Conservation (phyloP, 2,113 vertebrate species). For the Silurus asotus region DNA sequence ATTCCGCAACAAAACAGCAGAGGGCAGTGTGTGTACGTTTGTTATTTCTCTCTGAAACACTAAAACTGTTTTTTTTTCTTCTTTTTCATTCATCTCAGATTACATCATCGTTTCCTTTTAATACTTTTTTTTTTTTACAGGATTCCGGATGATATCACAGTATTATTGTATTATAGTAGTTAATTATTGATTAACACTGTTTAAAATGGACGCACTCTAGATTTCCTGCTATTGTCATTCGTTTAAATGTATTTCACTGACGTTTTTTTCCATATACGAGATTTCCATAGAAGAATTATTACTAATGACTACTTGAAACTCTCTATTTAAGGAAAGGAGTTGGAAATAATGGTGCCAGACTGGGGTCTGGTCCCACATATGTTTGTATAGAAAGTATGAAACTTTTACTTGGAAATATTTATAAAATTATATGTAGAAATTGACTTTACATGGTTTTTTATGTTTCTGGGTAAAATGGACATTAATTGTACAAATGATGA, state of each 20-base stretch:
- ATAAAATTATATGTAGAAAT: not conserved
- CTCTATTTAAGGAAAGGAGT: not conserved
- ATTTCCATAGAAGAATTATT: not conserved
- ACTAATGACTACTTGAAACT: not conserved
- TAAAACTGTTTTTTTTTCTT: not conserved
- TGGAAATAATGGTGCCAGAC: not conserved
- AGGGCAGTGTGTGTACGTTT: constrained; percentile 43
- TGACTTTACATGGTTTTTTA: not conserved
- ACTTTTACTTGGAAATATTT: not conserved
- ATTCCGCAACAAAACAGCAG: constrained; percentile 36
- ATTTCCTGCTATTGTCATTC: constrained; percentile 46
- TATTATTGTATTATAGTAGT: not conserved
- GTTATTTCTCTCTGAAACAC: not conserved
- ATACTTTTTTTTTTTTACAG: not conserved
- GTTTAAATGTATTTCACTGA: not conserved
- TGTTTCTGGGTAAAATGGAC: not conserved
- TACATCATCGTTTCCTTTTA: not conserved
- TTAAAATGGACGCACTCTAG: not conserved
- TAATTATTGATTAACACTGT: not conserved
- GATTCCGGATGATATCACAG: not conserved
- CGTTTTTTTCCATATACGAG: not conserved
- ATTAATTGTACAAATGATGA: not conserved
- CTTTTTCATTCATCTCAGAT: not conserved
- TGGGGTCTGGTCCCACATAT: not conserved
- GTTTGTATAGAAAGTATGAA: not conserved